phyloP scores from a whole-genome alignment of 2,113 vertebrate species.

The Chiloscyllium plagiosum region DNA sequence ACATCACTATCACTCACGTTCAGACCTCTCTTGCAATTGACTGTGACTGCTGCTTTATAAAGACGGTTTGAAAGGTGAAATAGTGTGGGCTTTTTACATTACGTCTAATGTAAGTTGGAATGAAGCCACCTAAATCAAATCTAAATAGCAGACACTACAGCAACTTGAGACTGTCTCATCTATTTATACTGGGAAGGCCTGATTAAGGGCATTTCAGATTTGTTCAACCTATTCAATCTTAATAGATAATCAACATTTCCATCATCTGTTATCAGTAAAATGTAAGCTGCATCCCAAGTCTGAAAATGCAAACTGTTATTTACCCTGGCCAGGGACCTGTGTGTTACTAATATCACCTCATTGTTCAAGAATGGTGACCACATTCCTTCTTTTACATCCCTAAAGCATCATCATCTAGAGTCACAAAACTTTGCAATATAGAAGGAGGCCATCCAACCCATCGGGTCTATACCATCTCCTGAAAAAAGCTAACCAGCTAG shows the following conservation, averaged over 20 bases:
- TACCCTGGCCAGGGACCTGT: not conserved
- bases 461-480: no score
- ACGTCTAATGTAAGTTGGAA: not conserved
- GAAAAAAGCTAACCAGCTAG: no score
- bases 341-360: not conserved
- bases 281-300: not conserved
- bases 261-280: slow-evolving; percentile 7
- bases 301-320: not conserved
- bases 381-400: not conserved
- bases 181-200: not conserved
- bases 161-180: not conserved
- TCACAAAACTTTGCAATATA: not conserved
- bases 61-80: not conserved
- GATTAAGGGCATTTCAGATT: not conserved
- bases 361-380: not conserved
- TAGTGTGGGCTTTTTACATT: not conserved
- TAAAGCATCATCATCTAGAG: not conserved
- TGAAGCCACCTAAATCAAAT: not conserved
- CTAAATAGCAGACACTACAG: not conserved
- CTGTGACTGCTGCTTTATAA: not conserved
- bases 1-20: not conserved
- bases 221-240: not conserved
- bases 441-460: no score
- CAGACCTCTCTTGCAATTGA: slow-evolving; percentile 6
- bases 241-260: not conserved